Percentiles rank a stretch among this genome's conserved stretches.
Evolutionary conservation across 2,888 invertebrate species (phyloP).

Genomic region (Lepetodrilus schrolli): DNA sequence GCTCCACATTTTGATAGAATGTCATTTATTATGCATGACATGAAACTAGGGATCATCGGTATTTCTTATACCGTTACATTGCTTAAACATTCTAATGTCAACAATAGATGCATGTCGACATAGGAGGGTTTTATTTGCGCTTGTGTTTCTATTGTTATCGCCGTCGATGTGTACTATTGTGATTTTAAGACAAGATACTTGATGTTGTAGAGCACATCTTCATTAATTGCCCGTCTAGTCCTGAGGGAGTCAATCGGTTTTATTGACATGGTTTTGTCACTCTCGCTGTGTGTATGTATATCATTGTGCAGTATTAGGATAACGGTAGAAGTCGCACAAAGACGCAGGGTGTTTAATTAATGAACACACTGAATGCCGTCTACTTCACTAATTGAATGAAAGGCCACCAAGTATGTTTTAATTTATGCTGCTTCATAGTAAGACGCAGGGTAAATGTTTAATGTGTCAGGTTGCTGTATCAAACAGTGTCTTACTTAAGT

Average conservation of each 20-base stretch:
- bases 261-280: constrained; percentile 1
- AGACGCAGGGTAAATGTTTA: not conserved
- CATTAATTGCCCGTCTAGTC: not conserved
- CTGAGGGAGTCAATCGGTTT: not conserved
- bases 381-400: not conserved
- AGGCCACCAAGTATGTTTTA: not conserved
- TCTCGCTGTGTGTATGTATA: not conserved
- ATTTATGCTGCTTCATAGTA: not conserved
- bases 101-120: constrained; percentile 9
- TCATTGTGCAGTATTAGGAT: too few relatives aligned
- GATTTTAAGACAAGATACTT: too few relatives aligned
- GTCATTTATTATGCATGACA: constrained; percentile 9
- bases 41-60: constrained; percentile 9
- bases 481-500: not conserved
- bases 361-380: not conserved
- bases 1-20: not conserved
- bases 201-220: not conserved
- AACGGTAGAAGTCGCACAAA: too few relatives aligned
- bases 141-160: not conserved
- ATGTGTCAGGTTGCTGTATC: not conserved
- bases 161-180: not conserved
- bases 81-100: not conserved
- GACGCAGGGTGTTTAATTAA: constrained; percentile 22
- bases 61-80: constrained; percentile 3
- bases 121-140: not conserved